Conservation (phyloP, 2,113 vertebrate genomes). For the Campylomormyrus tamandua region DNA sequence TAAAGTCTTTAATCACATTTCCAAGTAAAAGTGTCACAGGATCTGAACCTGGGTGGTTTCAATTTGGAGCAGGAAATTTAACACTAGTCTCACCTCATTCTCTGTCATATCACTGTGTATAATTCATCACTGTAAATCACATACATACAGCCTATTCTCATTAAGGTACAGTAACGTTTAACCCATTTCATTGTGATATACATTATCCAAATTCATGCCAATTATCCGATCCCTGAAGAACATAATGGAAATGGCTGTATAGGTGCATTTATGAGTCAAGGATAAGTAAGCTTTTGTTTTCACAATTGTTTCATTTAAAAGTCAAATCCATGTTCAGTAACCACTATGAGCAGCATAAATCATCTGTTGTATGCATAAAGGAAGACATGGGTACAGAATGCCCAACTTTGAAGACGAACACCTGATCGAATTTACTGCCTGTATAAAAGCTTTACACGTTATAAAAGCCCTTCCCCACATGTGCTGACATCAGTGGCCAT, state of each 20-base stretch:
- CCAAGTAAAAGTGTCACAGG: not conserved
- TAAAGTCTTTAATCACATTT: not conserved
- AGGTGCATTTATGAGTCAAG: not conserved
- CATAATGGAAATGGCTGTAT: not conserved
- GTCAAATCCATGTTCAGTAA: not conserved
- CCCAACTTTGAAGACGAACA: not conserved
- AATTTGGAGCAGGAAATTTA: constrained; percentile 1
- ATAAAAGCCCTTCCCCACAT: not conserved
- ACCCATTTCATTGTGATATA: not conserved
- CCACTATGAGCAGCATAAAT: not conserved
- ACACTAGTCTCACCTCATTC: not conserved
- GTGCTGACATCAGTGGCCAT: not conserved
- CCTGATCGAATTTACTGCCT: not conserved
- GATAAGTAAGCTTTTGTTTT: not conserved
- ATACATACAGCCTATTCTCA: not conserved
- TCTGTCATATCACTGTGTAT: not conserved
- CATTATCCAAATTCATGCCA: not conserved
- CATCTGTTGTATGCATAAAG: not conserved
- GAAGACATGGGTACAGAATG: not conserved
- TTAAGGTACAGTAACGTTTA: not conserved
- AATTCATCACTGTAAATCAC: not conserved
- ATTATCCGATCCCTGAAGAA: not conserved
- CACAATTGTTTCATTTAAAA: not conserved
- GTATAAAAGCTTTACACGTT: not conserved
- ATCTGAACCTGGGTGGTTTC: not conserved